Evolutionary conservation across 64 coral and sea anemone genomes (phyloP).

Genomic region (Actinia tenebrosa): DNA sequence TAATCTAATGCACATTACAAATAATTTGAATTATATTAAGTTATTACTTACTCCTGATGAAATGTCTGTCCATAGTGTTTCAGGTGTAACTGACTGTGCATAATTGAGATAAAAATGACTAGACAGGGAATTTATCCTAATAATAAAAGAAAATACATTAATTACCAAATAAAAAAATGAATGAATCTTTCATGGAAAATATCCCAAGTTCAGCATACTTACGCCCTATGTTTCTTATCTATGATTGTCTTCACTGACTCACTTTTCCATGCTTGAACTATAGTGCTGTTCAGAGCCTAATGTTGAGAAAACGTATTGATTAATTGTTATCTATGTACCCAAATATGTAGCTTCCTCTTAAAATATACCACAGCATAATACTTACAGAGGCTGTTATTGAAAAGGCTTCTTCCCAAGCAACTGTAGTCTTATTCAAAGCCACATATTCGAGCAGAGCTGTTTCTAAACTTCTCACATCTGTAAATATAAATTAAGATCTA

Average conservation of each 20-base stretch:
- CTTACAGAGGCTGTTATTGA: conserved; percentile 46
- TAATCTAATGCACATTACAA: too few species aligned
- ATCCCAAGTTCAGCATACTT: background rate
- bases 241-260: conserved; percentile 25
- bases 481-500: background rate
- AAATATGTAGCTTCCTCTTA: too few species aligned
- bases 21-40: too few species aligned
- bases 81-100: background rate
- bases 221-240: conserved; percentile 24
- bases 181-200: background rate
- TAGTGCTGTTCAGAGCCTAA: conserved; percentile 13
- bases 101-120: conserved; percentile 46
- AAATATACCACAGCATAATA: background rate
- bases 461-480: conserved; percentile 52
- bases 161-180: too few species aligned
- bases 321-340: too few species aligned
- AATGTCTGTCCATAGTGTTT: conserved; percentile 44
- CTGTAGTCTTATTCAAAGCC: conserved; percentile 29
- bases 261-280: conserved; percentile 47
- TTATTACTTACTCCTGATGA: conserved; percentile 25
- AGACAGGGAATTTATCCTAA: conserved; percentile 26
- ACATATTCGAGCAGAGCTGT: conserved; percentile 42
- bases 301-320: too few species aligned
- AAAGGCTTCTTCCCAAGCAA: conserved; percentile 68
- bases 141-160: background rate